Conservation (phyloP, 1,140 invertebrate genomes). For the Medauroidea extradentata region DNA sequence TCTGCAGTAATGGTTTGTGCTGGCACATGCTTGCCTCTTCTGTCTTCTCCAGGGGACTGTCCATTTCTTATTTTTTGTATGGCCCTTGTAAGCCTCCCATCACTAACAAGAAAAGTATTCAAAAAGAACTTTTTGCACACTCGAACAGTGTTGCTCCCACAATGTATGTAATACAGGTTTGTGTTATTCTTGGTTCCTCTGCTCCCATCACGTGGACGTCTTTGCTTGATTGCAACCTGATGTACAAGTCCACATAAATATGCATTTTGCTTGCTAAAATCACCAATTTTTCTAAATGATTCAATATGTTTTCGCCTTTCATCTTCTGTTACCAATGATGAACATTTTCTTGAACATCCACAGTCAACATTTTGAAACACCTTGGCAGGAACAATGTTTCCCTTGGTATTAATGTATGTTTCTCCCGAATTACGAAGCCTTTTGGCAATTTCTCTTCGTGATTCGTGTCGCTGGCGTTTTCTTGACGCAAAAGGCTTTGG, state of each 20-base stretch:
- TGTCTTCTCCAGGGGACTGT: not conserved
- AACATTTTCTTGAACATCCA: constrained; percentile 8
- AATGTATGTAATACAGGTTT: not conserved
- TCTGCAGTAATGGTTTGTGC: constrained; percentile 3
- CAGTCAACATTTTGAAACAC: constrained; percentile 9
- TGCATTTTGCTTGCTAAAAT: constrained; percentile 14
- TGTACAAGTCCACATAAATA: constrained; percentile 14
- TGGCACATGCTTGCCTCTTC: not conserved
- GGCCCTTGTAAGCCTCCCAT: not conserved
- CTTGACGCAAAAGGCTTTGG: too few species aligned
- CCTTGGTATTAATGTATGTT: constrained; percentile 7
- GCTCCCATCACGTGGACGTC: constrained; percentile 1
- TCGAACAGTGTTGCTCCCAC: not conserved
- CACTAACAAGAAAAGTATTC: not conserved
- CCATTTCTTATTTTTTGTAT: not conserved
- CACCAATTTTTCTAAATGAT: constrained; percentile 6
- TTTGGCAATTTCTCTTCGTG: not conserved
- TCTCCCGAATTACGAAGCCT: constrained; percentile 1
- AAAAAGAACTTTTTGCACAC: constrained; percentile 4
- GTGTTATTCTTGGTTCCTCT: constrained; percentile 3
- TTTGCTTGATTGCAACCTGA: not conserved
- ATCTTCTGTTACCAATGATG: not conserved
- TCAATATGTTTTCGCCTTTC: constrained; percentile 5
- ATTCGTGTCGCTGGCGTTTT: too few species aligned
- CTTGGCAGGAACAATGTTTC: constrained; percentile 6